Percentiles rank a stretch among this genome's conserved stretches.
Conservation (phyloP, 2,797 vertebrate genomes). For the Acanthurus lineatus region DNA sequence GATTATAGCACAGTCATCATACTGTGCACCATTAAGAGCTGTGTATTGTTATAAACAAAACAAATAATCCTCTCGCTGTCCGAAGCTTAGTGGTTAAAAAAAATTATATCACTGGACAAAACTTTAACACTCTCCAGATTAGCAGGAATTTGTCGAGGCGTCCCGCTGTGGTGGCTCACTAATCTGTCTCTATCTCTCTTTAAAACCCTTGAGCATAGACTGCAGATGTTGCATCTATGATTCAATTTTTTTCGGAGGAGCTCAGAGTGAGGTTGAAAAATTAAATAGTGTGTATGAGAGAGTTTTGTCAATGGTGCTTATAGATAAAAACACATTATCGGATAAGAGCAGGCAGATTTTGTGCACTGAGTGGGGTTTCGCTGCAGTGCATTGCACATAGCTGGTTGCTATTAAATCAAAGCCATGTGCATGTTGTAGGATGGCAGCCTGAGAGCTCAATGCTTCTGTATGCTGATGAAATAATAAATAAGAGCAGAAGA, state of each 20-base stretch:
- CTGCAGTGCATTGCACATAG: constrained; percentile 14
- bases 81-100: constrained; percentile 37
- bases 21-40: constrained; percentile 58
- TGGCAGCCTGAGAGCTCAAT: constrained; percentile 3
- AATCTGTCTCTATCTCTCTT: constrained; percentile 21
- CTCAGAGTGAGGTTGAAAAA: constrained; percentile 14
- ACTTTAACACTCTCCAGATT: constrained; percentile 44
- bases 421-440: neutral
- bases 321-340: constrained; percentile 43
- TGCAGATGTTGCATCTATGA: neutral
- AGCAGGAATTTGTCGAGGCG: constrained; percentile 22
- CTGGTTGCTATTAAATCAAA: constrained; percentile 36
- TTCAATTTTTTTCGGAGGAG: neutral
- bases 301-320: constrained; percentile 23
- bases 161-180: constrained; percentile 7
- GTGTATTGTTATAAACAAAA: constrained; percentile 73
- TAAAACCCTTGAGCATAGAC: constrained; percentile 4
- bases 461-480: neutral
- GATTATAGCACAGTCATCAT: constrained; percentile 73
- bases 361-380: constrained; percentile 15
- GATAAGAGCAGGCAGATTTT: constrained; percentile 38
- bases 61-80: constrained; percentile 70
- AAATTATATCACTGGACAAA: constrained; percentile 26
- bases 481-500: constrained; percentile 38
- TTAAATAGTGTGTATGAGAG: neutral